phyloP scores from a whole-genome alignment of 2,797 vertebrate species.

The Coluber constrictor region DNA sequence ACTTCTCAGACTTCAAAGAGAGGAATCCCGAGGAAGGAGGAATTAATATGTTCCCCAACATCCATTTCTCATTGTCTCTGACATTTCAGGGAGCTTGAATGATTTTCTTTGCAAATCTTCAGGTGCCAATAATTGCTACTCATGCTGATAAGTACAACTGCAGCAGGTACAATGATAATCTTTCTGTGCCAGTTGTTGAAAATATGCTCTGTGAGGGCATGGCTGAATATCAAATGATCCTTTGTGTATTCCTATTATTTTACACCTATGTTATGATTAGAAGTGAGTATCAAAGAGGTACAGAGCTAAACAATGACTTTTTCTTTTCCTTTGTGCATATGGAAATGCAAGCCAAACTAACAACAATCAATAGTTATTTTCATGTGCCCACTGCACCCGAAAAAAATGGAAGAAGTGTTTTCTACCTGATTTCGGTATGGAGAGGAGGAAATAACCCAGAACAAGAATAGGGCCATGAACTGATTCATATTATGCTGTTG shows the following conservation, averaged over 20 bases:
- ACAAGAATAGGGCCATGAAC: neutral
- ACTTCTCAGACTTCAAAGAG: neutral
- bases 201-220: neutral
- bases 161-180: neutral
- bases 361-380: neutral
- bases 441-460: neutral
- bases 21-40: neutral
- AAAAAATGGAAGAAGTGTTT: neutral
- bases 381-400: neutral
- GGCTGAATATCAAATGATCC: conserved; percentile 22
- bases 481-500: neutral
- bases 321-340: conserved; percentile 7
- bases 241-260: conserved; percentile 23
- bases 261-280: neutral
- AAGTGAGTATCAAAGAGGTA: neutral
- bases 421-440: neutral
- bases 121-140: conserved; percentile 17
- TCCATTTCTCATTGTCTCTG: neutral
- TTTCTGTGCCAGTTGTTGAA: conserved; percentile 7
- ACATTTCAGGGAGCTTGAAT: neutral
- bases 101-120: neutral
- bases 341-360: neutral
- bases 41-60: neutral
- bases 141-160: neutral
- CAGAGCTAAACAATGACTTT: conserved; percentile 25